Base-by-base conservation (phyloP, 2,113 vertebrate species). In the Psophia crepitans region DNA sequence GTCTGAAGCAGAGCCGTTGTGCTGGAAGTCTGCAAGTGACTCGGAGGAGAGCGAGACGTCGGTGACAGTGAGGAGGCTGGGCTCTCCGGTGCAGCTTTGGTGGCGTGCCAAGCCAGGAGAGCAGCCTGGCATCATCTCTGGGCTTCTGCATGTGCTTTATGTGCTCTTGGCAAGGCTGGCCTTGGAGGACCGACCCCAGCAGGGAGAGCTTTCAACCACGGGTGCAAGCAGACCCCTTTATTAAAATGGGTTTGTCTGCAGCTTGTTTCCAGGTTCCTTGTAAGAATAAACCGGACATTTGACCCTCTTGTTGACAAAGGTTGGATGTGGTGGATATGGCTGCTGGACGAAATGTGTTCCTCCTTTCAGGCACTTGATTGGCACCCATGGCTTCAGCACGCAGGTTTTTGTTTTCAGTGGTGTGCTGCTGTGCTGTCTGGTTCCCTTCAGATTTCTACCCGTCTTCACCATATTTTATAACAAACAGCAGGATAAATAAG, bases 41-140 rank as follows among this genome's bases (percentile, higher is more conserved):
- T 13, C 1, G 0, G 70, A 41, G 41, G 39, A 73, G 8, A 77
- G 39, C 1, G 2, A 69, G 75, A 12, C 0, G 0, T 0, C 0
- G 7, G 32, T 32, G 43, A 21, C 1, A 2, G 17, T 5, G 27
- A 27, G 41, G 71, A 58, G 53, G 14, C 41, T 49, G 49, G 39
- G 61, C 43, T 58, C 48, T 14, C 35, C 2, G 1, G 30, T 27
- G 23, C 26, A 71, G 35, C 76, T n/a, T 63, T n/a, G 46, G 26
- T 7, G 3, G n/a, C 1, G 1, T 63, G 43, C 49, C 49, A 43
- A 37, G 51, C 28, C 51, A 26, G 35, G n/a, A 63, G 28, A 21
- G 23, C 39, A 65, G 28, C 8, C 21, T 1, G 2, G 43, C 43
- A 60, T 35, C 32, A 28, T 37, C 32, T 9, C 70, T 74, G 1